Evolutionary conservation across 2,888 invertebrate genomes (phyloP), one percentile per base, ranked within the genome.

Genomic region (Parapristionchus giblindavisi): DNA sequence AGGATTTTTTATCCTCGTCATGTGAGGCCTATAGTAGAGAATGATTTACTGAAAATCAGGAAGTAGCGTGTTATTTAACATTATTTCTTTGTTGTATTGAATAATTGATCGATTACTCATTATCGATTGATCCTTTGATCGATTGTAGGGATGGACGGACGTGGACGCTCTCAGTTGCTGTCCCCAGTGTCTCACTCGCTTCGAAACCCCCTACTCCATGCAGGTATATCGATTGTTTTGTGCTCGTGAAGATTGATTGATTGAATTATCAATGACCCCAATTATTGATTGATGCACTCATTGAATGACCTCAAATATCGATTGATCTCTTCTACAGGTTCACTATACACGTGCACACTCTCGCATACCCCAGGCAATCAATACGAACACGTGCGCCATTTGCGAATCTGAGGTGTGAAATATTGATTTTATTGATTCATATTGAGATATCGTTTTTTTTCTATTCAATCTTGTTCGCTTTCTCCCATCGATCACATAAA

Each of bases 321-420:
- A 1, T 4, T 32, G n/a, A n/a, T n/a, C n/a, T n/a, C n/a, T n/a
- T n/a, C n/a, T 40, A 5, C 48, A 73, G 73, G 17, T 60, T 29
- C 73, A 73, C 60, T 73, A 73, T 61, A 73, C 73, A 17, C 60
- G 73, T n/a, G 73, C 73, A 4, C 73, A 73, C 34, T 73, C 73
- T 11, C 73, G 73, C 3, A 21, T 73, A n/a, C 24, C 21, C 24
- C 60, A 36, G 27, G 60, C 61, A 14, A 29, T 61, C 34, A n/a
- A 1, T 24, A 36, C 21, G n/a, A 73, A 60, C 27, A 73, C 73
- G 1, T 73, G 73, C 29, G 61, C 48, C 0, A 73, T 73, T 48
- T 73, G 73, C 27, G 73, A 73, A 36, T 51, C 60, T 43, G 73
- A 73, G 73, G 73, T 73, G 36, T 17, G 73, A 34, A 32, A 29